Base-by-base conservation (phyloP, 2,888 invertebrate species). In the Diarsia rubi region DNA sequence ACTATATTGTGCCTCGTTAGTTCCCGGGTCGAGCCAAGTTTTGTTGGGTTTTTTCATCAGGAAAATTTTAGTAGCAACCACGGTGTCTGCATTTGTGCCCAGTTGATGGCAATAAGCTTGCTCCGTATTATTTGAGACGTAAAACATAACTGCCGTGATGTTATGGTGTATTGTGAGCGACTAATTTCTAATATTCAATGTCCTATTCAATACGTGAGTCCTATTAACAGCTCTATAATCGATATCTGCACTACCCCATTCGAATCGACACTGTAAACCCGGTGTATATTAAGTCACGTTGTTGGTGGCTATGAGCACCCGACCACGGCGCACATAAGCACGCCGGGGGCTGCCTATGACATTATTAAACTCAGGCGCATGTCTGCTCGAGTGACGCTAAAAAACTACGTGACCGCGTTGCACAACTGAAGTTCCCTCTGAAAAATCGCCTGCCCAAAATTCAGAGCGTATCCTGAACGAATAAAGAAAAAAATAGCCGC, bases 281-380 rank as follows among this genome's bases (percentile, higher is more conserved):
- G 52, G 57, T 72, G 42, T 71, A 81, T 86, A 81, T 82, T 73
- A 84, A 81, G 90, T 89, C 90, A 91, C 90, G 91, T 90, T 88
- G 85, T 87, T 83, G 77, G 73, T 81, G 70, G 85, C 83, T 80
- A 86, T 86, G 81, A 83, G 77, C 74, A 72, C 76, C 77, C 66
- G 52, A 59, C 65, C 57, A 54, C 31, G 42, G 74, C 72, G 57
- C 69, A 79, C 77, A 85, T 81, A 88, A 86, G 86, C 73, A 83
- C 72, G 81, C 86, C 78, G 82, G 81, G 84, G 89, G 87, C 88
- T 90, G 93, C 86, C 93, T 93, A 94, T 94, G 94, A 94, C 93
- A 94, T 95, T 95, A 95, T 95, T 93, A 95, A 95, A 94, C 94
- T 95, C 93, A 89, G 90, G 94, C 95, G 95, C 95, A 95, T 95